Base-by-base conservation (phyloP, 2,113 vertebrate species). In the Dunckerocampus dactyliophorus region DNA sequence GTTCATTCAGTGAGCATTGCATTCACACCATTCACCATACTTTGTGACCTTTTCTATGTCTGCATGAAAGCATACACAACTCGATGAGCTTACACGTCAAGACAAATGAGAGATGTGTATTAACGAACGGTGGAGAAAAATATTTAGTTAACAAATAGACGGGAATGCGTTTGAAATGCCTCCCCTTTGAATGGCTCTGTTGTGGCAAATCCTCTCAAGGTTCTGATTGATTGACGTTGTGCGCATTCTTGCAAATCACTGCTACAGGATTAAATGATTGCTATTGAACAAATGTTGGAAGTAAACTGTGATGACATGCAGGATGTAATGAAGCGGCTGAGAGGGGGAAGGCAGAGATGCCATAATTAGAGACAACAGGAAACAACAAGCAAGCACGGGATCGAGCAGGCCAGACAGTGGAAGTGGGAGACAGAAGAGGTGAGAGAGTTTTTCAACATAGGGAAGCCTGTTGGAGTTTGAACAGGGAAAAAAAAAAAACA, bases 321-420 rank as follows among this genome's bases (percentile, higher is more conserved):
- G 71, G 67, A 77, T 78, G 76, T 75, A 84, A 84, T 83, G 82
- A 84, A 83, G 84, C 86, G 71, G 70, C 60, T 58, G 77, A 74
- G 77, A 74, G 62, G 54, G 74, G 81, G 79, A 69, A 59, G 71
- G 61, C 74, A 79, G 82, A 65, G 73, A 77, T 34, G 19, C 39
- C 63, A 77, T 80, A 79, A 83, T 83, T 81, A 85, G 77, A 75
- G 71, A 83, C 75, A 81, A 76, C 65, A 61, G 55, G 50, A 20
- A 64, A 81, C 75, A 67, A 57, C 42, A 63, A 37, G 8, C 31
- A 47, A 21, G 64, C 51, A 12, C 2, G 65, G 47, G 52, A 71
- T 51, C 65, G 46, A 20, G 22, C 12, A 21, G 68, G 53, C 13
- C 39, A 14, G 10, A 13, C n/a, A 37, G 12, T 56, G 34, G 20